Base-by-base conservation (phyloP, 2,797 vertebrate genomes). In the Malacoraja senta region DNA sequence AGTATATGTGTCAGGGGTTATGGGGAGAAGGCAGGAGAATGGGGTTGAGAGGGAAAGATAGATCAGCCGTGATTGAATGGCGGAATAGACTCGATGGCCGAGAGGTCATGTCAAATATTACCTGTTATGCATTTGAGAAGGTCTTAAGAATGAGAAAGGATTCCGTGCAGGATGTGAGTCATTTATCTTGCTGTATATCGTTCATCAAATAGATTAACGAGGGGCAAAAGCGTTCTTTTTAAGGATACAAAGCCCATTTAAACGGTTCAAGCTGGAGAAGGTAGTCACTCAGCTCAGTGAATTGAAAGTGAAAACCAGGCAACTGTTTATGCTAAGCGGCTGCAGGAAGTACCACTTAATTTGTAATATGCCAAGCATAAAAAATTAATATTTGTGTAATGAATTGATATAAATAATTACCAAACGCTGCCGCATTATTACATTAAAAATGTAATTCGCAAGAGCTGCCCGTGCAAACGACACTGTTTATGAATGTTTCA, bases 381-480 rank as follows among this genome's bases (percentile, higher is more conserved):
- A 88, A 68, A n/a, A 88, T 68, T 35, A 88, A 88, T n/a, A 68
- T 63, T 83, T 65, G 83, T 68, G 63, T 68, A 35, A 88, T 35
- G 63, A 88, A 35, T 88, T 68, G 84, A n/a, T 88, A 35, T 88
- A 68, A 88, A 88, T 88, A 88, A 88, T 88, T 88, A 68, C 84
- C 68, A 68, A 86, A 32, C 1, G n/a, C 63, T 21, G 17, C 61
- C 8, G 1, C 19, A 17, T 8, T 68, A 35, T 19, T 68, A 65
- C 61, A 3, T 68, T 88, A 88, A 68, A 88, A 68, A 88, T 35
- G n/a, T 88, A 68, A 68, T 88, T 68, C 63, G 68, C 29, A 8
- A n/a, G 17, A 86, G 84, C 63, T 2, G 35, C 38, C 78, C 21
- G 32, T 88, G 63, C n/a, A 35, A 68, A 68, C 84, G 68, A 9